Evolutionary conservation across 2,797 vertebrate genomes (phyloP), one percentile per base, ranked within the genome.

Genomic region (Allobates femoralis): DNA sequence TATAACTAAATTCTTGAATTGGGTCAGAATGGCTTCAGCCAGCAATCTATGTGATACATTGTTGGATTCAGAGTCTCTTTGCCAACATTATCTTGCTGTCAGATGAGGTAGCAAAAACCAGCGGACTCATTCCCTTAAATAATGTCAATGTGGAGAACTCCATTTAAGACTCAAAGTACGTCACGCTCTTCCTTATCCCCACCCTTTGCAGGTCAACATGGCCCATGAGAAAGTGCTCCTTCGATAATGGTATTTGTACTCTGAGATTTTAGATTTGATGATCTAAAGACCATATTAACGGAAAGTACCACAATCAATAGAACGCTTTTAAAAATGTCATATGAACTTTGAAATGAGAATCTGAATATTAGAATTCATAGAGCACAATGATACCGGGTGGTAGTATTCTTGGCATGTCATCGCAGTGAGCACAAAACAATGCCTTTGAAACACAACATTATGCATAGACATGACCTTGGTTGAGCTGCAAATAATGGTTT

Each of bases 401-500:
- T 37, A n/a, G 67, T 3, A 71, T 71, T 41, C 67, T 41, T n/a
- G 10, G 34, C 67, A 67, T n/a, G 7, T 10, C 64, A 67, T 18
- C 18, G 14, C 30, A 10, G 23, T 3, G n/a, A 26, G 10, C 69
- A n/a, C 34, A 73, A 14, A 15, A 50, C 23, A 75, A 75, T n/a
- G 37, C 46, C n/a, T 14, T 50, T 50, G 37, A 3, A 46, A 28
- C 53, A 26, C 75, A 79, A 41, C 60, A 5, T 2, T 37, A 37
- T 51, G 51, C 46, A 12, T 14, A 81, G 62, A 28, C 18, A n/a
- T 81, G 62, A 81, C 79, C 79, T 69, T 69, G n/a, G 46, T 80
- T 18, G 21, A 26, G 46, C 62, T 53, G 46, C 21, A 67, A 34
- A 82, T 67, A 82, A 71, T 67, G 23, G 64, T 26, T 71, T 37